Conservation (phyloP, 2,888 invertebrate species). For the Drosophila mayaguana region DNA sequence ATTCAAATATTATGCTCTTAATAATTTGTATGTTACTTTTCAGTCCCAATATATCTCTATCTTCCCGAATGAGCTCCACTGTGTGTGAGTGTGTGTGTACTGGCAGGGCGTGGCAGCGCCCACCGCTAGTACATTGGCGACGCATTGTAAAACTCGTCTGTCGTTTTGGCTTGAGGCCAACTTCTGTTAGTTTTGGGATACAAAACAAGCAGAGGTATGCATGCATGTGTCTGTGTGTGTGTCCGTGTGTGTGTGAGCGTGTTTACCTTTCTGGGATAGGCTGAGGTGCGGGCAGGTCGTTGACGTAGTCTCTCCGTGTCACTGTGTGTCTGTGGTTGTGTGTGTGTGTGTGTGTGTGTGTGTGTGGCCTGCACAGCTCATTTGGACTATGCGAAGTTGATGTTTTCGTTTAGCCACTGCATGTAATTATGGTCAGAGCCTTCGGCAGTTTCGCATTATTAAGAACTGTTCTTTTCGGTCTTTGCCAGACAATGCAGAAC, state of each 20-base stretch:
- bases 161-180: constrained; percentile 52
- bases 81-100: constrained; percentile 19
- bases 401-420: constrained; percentile 48
- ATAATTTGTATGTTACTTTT: too few species aligned
- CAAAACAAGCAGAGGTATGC: not conserved
- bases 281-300: constrained; percentile 19
- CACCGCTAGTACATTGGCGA: constrained; percentile 17
- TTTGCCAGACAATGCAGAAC: not conserved
- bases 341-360: constrained; percentile 6
- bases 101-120: constrained; percentile 10
- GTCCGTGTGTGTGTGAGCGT: constrained; percentile 10
- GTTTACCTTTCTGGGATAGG: constrained; percentile 9
- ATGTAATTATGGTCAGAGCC: constrained; percentile 63
- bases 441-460: constrained; percentile 40
- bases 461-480: constrained; percentile 37
- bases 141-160: constrained; percentile 43
- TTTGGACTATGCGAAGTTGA: constrained; percentile 38
- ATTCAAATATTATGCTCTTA: too few species aligned
- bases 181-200: constrained; percentile 43
- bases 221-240: constrained; percentile 8
- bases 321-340: not conserved
- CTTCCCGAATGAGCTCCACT: constrained; percentile 10
- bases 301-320: not conserved
- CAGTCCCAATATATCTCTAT: too few species aligned
- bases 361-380: constrained; percentile 33